Evolutionary conservation across 2,797 vertebrate genomes (phyloP), one percentile per base, ranked within the genome.

Genomic region (Sardinella longiceps): DNA sequence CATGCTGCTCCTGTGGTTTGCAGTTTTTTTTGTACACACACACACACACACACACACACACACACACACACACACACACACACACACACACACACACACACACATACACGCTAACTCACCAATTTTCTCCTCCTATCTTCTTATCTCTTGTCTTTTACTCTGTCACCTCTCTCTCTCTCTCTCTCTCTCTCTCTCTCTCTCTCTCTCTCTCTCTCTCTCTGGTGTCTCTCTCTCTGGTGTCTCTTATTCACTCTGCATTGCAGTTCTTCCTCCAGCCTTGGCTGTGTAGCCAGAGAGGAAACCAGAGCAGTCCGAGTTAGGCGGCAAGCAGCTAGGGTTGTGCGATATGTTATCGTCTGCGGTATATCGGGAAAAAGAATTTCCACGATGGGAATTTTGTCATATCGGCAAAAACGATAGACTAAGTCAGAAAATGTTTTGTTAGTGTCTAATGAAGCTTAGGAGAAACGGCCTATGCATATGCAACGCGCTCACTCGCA

Each of bases 171-270:
- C 60, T n/a, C 58, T 28, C 9, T 28, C 25, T 37, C 28, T 33
- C 30, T 18, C 30, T 70, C 5, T 70, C 63, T 37, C 12, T 18
- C 15, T 37, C 12, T 66, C 25, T 14, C 1, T 0, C 5, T 15
- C 30, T 30, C 25, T 66, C 33, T 77, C 70, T 43, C 70, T 20
- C 70, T 33, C 12, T 77, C 37, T 77, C 70, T 43, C 70, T 51
- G 88, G 85, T 85, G 89, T 43, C 53, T 82, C 51, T 60, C 48
- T 87, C 51, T 88, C 82, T 82, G 82, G 45, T 46, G 56, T 60
- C 63, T 70, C 63, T 37, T 28, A 74, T 74, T 37, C 66, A 74
- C 66, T 20, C 70, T 77, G 70, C 25, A 46, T 81, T 77, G 50
- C 82, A 84, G 1, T 83, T 58, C 25, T 43, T 63, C 43, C 48